Conservation (phyloP, 2,888 invertebrate species). For the Meandrusa payeni region DNA sequence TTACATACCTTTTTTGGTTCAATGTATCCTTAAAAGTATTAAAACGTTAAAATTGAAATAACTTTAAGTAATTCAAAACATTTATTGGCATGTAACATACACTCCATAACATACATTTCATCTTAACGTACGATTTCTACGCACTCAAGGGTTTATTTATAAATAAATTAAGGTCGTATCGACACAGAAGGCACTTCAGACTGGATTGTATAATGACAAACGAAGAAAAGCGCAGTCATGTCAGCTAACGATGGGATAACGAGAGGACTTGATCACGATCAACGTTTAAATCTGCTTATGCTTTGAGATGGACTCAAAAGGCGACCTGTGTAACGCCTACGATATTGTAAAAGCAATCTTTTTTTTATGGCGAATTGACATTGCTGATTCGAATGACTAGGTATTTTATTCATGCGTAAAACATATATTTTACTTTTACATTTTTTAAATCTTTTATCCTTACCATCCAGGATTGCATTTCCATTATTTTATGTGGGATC, state of each 20-base stretch:
- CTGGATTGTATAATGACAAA: constrained; percentile 49
- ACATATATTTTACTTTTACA: neutral
- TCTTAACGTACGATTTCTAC: constrained; percentile 24
- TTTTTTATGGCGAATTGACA: constrained; percentile 23
- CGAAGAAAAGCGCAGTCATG: constrained; percentile 63
- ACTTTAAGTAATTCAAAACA: too few relatives aligned
- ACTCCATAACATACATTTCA: constrained; percentile 1
- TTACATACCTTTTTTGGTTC: too few relatives aligned
- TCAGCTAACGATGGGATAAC: constrained; percentile 58
- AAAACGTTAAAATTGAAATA: too few relatives aligned
- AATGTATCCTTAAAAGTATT: too few relatives aligned
- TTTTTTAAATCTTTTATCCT: too few relatives aligned
- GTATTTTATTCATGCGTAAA: constrained; percentile 2
- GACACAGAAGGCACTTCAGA: constrained; percentile 60
- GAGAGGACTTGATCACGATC: constrained; percentile 33
- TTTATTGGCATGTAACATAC: neutral
- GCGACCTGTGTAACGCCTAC: constrained; percentile 28
- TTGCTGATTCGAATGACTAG: constrained; percentile 17
- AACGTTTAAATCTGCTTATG: constrained; percentile 43
- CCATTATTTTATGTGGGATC: neutral
- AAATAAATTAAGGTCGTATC: constrained; percentile 65
- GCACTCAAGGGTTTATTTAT: constrained; percentile 59
- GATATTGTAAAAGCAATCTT: constrained; percentile 32
- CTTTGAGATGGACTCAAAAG: constrained; percentile 28
- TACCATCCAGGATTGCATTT: too few relatives aligned